These are phyloP conservation scores for Porites evermanni DNA, from an alignment of 92 coral and sea anemone genomes.

Conservation along the genomic window DNA sequence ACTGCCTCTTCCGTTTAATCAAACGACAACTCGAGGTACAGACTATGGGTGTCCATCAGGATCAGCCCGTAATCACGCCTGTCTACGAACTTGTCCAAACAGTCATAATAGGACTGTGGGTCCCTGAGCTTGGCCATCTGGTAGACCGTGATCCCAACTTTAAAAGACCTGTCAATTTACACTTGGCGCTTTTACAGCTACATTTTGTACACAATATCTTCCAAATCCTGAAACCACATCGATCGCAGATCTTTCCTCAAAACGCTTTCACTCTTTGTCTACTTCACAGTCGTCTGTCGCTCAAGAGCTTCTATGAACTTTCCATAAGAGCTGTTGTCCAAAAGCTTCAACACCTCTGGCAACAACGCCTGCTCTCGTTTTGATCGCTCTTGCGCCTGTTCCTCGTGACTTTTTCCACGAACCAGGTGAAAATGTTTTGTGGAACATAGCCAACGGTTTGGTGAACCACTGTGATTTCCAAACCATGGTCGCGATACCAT, in stretches of 20 bases:
- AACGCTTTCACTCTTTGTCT: neutral
- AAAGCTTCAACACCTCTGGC: conserved; percentile 13
- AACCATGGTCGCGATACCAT: too few species aligned
- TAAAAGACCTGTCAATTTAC: conserved; percentile 41
- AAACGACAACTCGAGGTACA: neutral
- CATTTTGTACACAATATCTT: conserved; percentile 32
- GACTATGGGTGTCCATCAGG: conserved; percentile 53
- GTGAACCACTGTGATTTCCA: too few species aligned
- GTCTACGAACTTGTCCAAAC: too few species aligned
- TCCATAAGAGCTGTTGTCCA: conserved; percentile 26
- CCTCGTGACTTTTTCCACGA: too few species aligned
- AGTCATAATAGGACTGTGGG: conserved; percentile 4
- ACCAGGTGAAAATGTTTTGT: too few species aligned
- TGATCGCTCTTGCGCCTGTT: too few species aligned
- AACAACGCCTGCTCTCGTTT: neutral
- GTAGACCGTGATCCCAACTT: conserved; percentile 46
- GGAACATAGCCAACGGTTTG: too few species aligned
- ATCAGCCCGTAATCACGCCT: conserved; percentile 25
- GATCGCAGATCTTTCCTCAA: neutral
- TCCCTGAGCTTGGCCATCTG: conserved; percentile 54
- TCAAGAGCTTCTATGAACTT: conserved; percentile 40
- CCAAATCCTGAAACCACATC: conserved; percentile 36
- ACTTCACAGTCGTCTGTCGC: conserved; percentile 3
- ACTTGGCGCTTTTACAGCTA: conserved; percentile 30
- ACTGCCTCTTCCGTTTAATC: conserved; percentile 8